Base-by-base conservation (phyloP, 2,113 vertebrate species). In the Chrysochloris asiatica region DNA sequence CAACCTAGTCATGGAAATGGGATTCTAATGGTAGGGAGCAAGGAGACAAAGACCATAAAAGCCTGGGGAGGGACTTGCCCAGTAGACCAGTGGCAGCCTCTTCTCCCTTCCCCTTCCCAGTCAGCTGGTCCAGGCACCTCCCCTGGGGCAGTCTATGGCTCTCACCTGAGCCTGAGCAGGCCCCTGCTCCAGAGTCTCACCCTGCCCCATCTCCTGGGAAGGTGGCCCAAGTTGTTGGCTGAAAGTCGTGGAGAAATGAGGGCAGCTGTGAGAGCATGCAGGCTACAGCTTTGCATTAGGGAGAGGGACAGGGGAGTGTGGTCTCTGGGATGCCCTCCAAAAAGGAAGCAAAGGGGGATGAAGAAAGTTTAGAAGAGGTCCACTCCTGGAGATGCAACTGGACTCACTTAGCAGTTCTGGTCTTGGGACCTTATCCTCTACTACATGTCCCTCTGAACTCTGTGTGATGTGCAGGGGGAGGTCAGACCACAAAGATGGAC, bases 81-180 rank as follows among this genome's bases (percentile, higher is more conserved):
- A 1, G 28, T 1, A 36, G 65, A 54, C 36, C 6, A 0, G 73
- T 0, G 1, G 81, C 30, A 50, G n/a, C 45, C 21, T 16, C 8
- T n/a, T 10, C 17, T 76, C 36, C 22, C 11, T 2, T 19, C 24
- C 24, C 38, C 9, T 77, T 8, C 30, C 12, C 8, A 6, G 83
- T 4, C 61, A 6, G 8, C 26, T 63, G 19, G 13, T 30, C 54
- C 48, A 8, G 43, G 43, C 2, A 7, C 26, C 14, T 12, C 2
- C 41, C 28, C 17, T 75, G 43, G 61, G 56, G 73, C 30, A 16
- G 33, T 67, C 67, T 3, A n/a, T n/a, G n/a, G n/a, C n/a, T n/a
- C n/a, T n/a, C n/a, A n/a, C n/a, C n/a, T n/a, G n/a, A n/a, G n/a
- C n/a, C n/a, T n/a, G n/a, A n/a, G n/a, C n/a, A n/a, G 6, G 78